Evolutionary conservation across 2,113 vertebrate genomes (phyloP), one percentile per base, ranked within the genome.

Genomic region (Gymnarchus niloticus): DNA sequence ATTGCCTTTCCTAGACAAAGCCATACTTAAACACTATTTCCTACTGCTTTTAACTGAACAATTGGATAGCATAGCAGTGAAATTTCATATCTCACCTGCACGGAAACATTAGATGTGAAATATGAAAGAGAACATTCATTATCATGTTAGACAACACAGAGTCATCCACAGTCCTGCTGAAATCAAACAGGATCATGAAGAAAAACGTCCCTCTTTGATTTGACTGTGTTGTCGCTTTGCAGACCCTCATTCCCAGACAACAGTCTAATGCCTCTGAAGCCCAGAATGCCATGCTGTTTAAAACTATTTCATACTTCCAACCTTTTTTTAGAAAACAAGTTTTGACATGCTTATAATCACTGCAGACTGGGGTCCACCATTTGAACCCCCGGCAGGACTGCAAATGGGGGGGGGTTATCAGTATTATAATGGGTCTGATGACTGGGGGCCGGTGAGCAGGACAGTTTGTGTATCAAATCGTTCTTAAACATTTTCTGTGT

Each of bases 1-100:
- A n/a, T n/a, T 41, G 65, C 19, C 65, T 69, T 37, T 69, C 65
- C 65, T 69, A 69, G 65, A 69, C 65, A 37, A 69, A 69, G 65
- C 65, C 41, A 41, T 37, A 37, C 41, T 33, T 17, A 69, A 41
- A 19, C 12, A 17, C 33, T 41, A 69, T 37, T 19, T 33, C 65
- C 65, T 33, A 37, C 19, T 41, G 33, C 33, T 41, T 69, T 69
- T 41, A 69, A 6, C 14, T 69, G 61, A 69, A 33, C 59, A 65
- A 33, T 65, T n/a, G n/a, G n/a, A n/a, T n/a, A n/a, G n/a, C n/a
- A n/a, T n/a, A 65, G 37, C 61, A 69, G 28, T 69, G 61, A 69
- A 69, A 28, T 17, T 12, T 69, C 61, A 69, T 6, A 52, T 37
- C 61, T 69, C 61, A 37, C n/a, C 3, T 10, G 8, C 37, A 28